A percentile compares a stretch with the other conserved stretches of the same genome.
Evolutionary conservation across 2,888 invertebrate genomes (phyloP).

Genomic region (Thymelicus sylvestris): DNA sequence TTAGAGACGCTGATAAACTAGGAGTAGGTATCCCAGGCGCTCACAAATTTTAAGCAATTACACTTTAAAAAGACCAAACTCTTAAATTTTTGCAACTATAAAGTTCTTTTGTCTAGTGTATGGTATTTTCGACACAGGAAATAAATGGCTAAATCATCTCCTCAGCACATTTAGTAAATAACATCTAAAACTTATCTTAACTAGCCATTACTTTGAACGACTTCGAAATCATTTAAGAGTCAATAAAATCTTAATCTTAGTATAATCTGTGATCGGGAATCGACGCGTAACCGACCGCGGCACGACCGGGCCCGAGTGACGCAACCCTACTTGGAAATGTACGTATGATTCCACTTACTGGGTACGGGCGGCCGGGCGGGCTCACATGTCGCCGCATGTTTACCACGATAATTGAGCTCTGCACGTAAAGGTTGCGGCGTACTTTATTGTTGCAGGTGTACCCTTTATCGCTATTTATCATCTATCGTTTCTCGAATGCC

Average conservation of each 20-base stretch:
- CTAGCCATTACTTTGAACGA: not conserved
- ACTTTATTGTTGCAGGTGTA: slow-evolving; percentile 8
- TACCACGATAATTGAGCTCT: not conserved
- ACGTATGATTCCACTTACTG: slow-evolving; percentile 83
- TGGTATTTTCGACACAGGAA: too few species aligned
- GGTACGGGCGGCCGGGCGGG: slow-evolving; percentile 47
- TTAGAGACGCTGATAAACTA: too few species aligned
- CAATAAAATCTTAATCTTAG: slow-evolving; percentile 13
- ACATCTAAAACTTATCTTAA: not conserved
- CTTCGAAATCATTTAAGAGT: not conserved
- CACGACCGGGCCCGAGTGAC: slow-evolving; percentile 61
- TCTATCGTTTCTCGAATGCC: not conserved
- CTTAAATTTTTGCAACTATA: too few species aligned
- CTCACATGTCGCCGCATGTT: slow-evolving; percentile 61
- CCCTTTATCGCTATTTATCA: not conserved
- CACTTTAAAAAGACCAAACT: too few species aligned
- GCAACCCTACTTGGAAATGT: slow-evolving; percentile 81
- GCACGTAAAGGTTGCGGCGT: slow-evolving; percentile 4
- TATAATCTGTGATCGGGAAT: slow-evolving; percentile 26
- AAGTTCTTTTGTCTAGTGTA: too few species aligned
- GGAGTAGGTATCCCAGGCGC: too few species aligned
- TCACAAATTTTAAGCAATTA: too few species aligned
- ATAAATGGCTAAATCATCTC: too few species aligned
- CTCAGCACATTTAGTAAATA: not conserved
- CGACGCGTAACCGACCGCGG: slow-evolving; percentile 43